A percentile compares a stretch with the other conserved stretches of the same genome.
phyloP scores from a whole-genome alignment of 2,797 vertebrate species.

The Tauraco hartlaubi region DNA sequence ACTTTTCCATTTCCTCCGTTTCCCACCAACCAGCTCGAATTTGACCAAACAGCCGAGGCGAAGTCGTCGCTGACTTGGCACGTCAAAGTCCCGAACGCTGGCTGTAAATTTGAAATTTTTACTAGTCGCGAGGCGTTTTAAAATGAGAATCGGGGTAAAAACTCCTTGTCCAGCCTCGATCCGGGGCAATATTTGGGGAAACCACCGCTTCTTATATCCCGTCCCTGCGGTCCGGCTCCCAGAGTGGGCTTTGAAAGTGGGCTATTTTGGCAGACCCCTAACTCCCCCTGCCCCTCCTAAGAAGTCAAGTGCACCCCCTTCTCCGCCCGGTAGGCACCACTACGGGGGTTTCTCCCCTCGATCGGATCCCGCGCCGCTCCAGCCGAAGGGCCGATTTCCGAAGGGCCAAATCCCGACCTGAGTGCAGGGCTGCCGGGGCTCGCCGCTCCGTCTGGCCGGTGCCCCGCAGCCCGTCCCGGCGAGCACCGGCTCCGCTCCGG shows the following conservation, averaged over 20 bases:
- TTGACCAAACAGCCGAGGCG: background rate
- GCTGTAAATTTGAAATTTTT: background rate
- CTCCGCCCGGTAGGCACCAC: background rate
- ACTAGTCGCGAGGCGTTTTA: background rate
- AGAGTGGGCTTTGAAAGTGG: background rate
- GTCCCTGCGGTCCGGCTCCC: background rate
- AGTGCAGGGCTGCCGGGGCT: no score
- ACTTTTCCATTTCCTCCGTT: slow-evolving; percentile 29
- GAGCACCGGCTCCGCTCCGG: background rate
- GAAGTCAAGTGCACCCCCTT: background rate
- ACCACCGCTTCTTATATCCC: background rate
- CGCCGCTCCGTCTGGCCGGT: background rate
- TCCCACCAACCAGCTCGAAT: background rate
- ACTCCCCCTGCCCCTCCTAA: no score
- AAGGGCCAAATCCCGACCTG: background rate
- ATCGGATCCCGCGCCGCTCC: background rate
- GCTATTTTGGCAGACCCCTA: background rate
- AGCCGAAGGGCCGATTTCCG: background rate
- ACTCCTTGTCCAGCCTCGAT: background rate
- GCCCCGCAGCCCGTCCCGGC: no score
- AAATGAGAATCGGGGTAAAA: background rate
- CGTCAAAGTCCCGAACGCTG: background rate
- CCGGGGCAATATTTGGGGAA: background rate
- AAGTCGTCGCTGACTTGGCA: background rate
- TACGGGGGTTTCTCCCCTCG: background rate